Conservation (phyloP, 1,140 invertebrate genomes). For the Dendrolimus punctatus region DNA sequence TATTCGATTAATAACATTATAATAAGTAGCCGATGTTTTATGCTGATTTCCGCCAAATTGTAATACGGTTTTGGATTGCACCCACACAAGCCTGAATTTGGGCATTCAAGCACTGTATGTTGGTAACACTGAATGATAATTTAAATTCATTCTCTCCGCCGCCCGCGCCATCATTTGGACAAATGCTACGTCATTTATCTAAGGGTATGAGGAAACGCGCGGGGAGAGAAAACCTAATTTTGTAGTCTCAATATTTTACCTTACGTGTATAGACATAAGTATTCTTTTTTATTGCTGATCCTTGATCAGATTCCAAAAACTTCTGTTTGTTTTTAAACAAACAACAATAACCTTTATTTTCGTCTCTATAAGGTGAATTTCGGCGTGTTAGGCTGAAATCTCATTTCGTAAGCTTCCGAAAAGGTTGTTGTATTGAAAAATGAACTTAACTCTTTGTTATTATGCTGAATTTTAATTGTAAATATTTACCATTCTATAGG, state of each 20-base stretch:
- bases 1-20: too few species aligned
- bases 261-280: constrained; percentile 11
- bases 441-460: constrained; percentile 34
- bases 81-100: constrained; percentile 47
- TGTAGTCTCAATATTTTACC: constrained; percentile 21
- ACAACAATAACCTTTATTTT: constrained; percentile 33
- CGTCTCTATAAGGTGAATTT: constrained; percentile 30
- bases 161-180: constrained; percentile 74
- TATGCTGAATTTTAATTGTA: constrained; percentile 45
- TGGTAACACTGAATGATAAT: constrained; percentile 73
- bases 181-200: constrained; percentile 73
- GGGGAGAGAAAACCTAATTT: constrained; percentile 12
- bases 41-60: too few species aligned
- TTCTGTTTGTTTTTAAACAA: constrained; percentile 33
- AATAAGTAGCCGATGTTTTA: too few species aligned
- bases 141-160: constrained; percentile 74
- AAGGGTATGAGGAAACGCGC: constrained; percentile 43
- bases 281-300: constrained; percentile 27
- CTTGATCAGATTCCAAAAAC: constrained; percentile 52
- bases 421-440: constrained; percentile 51
- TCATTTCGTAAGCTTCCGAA: constrained; percentile 62
- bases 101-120: constrained; percentile 54
- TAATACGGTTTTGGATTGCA: constrained; percentile 4
- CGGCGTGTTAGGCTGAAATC: constrained; percentile 24
- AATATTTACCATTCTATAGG: constrained; percentile 40